These are phyloP conservation scores for Eledona agricola DNA, from an alignment of 2,888 invertebrate species.

Conservation along the genomic window DNA sequence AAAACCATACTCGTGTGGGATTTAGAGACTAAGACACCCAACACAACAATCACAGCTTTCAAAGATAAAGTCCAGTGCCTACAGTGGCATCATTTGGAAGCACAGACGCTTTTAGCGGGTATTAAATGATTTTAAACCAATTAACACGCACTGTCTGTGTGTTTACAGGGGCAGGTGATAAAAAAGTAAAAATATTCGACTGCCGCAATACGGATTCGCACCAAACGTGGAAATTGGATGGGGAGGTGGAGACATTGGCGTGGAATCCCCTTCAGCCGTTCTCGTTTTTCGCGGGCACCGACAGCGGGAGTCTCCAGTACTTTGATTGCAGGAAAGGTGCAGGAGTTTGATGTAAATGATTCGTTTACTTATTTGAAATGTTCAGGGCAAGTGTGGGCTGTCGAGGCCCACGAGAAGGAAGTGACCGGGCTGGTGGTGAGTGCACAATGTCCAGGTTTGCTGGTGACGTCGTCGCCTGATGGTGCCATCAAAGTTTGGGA, in stretches of 20 bases:
- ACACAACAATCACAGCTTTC: constrained; percentile 77
- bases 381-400: constrained; percentile 56
- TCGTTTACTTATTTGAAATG: not conserved
- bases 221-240: constrained; percentile 76
- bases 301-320: constrained; percentile 73
- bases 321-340: constrained; percentile 76
- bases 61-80: constrained; percentile 85
- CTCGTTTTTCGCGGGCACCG: constrained; percentile 76
- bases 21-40: constrained; percentile 80
- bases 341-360: constrained; percentile 31
- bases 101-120: constrained; percentile 78
- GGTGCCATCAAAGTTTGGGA: constrained; percentile 91
- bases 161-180: constrained; percentile 79
- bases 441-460: constrained; percentile 74
- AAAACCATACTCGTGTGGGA: constrained; percentile 91
- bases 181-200: constrained; percentile 80
- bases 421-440: constrained; percentile 84
- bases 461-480: constrained; percentile 83
- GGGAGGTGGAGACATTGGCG: constrained; percentile 85
- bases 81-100: constrained; percentile 84
- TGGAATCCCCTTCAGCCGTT: constrained; percentile 87
- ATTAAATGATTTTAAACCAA: constrained; percentile 7
- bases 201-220: constrained; percentile 71
- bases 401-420: constrained; percentile 79
- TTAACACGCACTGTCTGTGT: too few relatives aligned